Conservation (phyloP, 2,888 invertebrate genomes). For the Noctuana brunneofusca region DNA sequence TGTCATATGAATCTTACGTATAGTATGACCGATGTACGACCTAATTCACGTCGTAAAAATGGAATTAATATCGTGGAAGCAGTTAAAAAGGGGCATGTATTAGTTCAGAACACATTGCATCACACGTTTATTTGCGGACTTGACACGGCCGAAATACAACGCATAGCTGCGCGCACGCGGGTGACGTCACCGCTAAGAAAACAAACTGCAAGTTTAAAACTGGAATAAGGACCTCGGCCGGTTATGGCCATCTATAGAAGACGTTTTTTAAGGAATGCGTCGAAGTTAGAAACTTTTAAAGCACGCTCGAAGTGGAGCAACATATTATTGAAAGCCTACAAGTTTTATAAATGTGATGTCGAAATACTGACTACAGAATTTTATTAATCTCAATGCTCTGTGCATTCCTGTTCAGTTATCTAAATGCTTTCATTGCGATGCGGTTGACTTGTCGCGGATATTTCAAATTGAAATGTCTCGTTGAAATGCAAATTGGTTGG, state of each 20-base stretch:
- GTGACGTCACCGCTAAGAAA: constrained; percentile 34
- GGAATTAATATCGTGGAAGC: constrained; percentile 38
- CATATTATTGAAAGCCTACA: too few relatives aligned
- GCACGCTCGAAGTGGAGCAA: constrained; percentile 6
- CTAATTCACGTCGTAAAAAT: constrained; percentile 28
- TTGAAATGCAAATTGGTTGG: constrained; percentile 57
- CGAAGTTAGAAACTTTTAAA: constrained; percentile 28
- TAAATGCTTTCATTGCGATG: constrained; percentile 34
- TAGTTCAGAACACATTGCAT: constrained; percentile 51
- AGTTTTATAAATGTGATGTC: too few relatives aligned
- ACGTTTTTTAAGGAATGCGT: constrained; percentile 24
- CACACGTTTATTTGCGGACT: constrained; percentile 68
- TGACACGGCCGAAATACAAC: constrained; percentile 54
- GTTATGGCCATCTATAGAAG: constrained; percentile 36
- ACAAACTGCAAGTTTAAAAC: constrained; percentile 39
- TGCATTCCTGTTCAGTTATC: constrained; percentile 8
- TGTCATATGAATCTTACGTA: not conserved
- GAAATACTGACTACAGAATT: not conserved
- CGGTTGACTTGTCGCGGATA: constrained; percentile 41
- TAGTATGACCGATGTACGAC: constrained; percentile 17
- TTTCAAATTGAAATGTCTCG: constrained; percentile 58
- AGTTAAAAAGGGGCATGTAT: constrained; percentile 38
- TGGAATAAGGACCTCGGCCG: constrained; percentile 39
- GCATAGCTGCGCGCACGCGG: constrained; percentile 29
- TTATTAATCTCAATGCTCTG: not conserved